Percentiles rank a stretch among this genome's conserved stretches.
phyloP scores from a whole-genome alignment of 2,888 invertebrate genomes.

The Drosophila subquinaria region DNA sequence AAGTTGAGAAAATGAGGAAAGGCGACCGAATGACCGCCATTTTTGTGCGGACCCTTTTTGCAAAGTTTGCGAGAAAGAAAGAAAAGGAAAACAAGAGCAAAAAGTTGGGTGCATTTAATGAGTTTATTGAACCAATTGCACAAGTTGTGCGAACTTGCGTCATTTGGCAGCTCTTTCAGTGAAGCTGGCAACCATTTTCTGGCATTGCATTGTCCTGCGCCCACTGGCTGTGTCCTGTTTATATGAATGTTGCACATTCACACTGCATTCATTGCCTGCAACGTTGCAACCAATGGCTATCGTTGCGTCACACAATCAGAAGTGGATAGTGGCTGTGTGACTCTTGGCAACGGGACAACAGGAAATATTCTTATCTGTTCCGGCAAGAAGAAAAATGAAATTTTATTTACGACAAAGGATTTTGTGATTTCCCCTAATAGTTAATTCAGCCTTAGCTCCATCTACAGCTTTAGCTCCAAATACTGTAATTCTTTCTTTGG shows the following conservation, averaged over 20 bases:
- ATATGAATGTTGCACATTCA: conserved; percentile 25
- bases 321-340: conserved; percentile 38
- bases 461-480: conserved; percentile 13
- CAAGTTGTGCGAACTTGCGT: conserved; percentile 65
- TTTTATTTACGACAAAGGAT: conserved; percentile 68
- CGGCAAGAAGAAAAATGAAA: conserved; percentile 56
- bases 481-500: conserved; percentile 47
- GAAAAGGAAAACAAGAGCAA: conserved; percentile 8
- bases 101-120: conserved; percentile 74
- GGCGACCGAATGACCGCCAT: conserved; percentile 71
- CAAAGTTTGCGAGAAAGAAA: conserved; percentile 43
- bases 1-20: conserved; percentile 72
- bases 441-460: conserved; percentile 57
- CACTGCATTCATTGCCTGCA: conserved; percentile 7
- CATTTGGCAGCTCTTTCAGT: conserved; percentile 52
- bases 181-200: conserved; percentile 44
- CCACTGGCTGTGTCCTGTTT: conserved; percentile 31
- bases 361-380: conserved; percentile 63
- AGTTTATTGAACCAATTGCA: conserved; percentile 81
- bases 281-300: conserved; percentile 20
- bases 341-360: conserved; percentile 54
- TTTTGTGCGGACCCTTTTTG: conserved; percentile 41
- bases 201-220: conserved; percentile 42
- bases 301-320: conserved; percentile 31
- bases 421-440: conserved; percentile 62